phyloP scores from a whole-genome alignment of 1,140 invertebrate genomes.

The Cherax quadricarinatus region DNA sequence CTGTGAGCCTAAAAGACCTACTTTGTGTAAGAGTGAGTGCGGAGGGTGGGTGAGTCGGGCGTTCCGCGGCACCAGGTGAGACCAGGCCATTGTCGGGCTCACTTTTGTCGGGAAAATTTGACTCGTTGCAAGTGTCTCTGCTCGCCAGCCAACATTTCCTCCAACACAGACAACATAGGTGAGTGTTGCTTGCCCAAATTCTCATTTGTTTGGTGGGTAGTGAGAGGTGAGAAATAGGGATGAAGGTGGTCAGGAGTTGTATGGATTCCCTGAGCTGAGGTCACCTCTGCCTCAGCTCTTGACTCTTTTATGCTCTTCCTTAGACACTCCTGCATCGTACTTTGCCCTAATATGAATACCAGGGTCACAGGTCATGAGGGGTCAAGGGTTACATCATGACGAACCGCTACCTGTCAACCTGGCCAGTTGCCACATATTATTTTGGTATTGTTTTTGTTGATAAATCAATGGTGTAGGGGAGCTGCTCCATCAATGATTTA shows the following conservation, averaged over 20 bases:
- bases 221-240: neutral
- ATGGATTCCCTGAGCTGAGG: neutral
- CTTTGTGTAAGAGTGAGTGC: slow-evolving; percentile 46
- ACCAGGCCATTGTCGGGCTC: slow-evolving; percentile 29
- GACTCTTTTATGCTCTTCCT: too few species aligned
- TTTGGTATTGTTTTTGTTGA: too few species aligned
- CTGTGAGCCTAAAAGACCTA: neutral
- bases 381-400: too few species aligned
- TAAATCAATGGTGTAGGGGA: too few species aligned
- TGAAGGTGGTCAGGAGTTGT: neutral
- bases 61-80: slow-evolving; percentile 49
- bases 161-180: slow-evolving; percentile 60
- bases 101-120: neutral
- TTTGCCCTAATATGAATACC: too few species aligned
- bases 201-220: too few species aligned
- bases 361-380: too few species aligned
- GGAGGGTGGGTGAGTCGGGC: slow-evolving; percentile 18
- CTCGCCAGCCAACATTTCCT: slow-evolving; percentile 42
- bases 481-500: too few species aligned
- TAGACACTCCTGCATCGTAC: too few species aligned
- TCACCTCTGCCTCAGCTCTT: neutral
- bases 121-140: slow-evolving; percentile 16
- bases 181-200: neutral
- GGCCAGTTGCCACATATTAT: too few species aligned
- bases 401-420: too few species aligned